These are phyloP conservation scores for Drosophila seguyi DNA, from an alignment of 1,140 invertebrate genomes.

Conservation along the genomic window DNA sequence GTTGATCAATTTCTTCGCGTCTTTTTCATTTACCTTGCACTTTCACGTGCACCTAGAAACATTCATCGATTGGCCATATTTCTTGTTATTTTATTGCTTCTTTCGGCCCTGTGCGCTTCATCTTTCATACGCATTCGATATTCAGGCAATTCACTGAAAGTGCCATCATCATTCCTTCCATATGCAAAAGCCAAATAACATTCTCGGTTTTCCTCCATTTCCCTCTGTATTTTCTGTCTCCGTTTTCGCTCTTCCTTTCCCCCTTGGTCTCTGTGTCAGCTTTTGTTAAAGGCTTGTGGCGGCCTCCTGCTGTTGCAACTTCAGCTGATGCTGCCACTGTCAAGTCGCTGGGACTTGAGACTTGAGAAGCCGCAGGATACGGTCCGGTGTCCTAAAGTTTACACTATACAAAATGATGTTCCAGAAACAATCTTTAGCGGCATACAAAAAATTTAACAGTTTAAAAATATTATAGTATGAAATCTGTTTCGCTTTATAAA, in stretches of 20 bases:
- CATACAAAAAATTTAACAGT: too few species aligned
- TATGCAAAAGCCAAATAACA: conserved; percentile 71
- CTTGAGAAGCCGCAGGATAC: conserved; percentile 40
- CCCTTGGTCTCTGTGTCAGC: conserved; percentile 24
- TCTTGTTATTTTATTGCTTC: conserved; percentile 47
- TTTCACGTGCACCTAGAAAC: conserved; percentile 24
- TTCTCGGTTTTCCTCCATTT: conserved; percentile 25
- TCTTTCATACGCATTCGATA: conserved; percentile 46
- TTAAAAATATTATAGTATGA: too few species aligned
- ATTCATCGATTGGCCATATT: conserved; percentile 52
- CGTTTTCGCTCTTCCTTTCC: background rate
- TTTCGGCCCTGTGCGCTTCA: conserved; percentile 27
- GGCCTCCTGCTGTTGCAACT: conserved; percentile 45
- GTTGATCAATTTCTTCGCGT: background rate
- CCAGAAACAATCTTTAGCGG: too few species aligned
- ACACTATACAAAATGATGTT: conserved; percentile 1
- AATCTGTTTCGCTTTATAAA: too few species aligned
- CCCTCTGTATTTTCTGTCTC: background rate
- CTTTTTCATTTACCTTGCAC: conserved; percentile 36
- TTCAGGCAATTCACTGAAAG: conserved; percentile 48
- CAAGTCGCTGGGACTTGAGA: conserved; percentile 58
- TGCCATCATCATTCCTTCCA: conserved; percentile 51
- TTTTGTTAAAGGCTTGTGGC: conserved; percentile 42
- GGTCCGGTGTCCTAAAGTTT: background rate
- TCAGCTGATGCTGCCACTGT: conserved; percentile 54